Evolutionary conservation across 2,113 vertebrate species (phyloP).

Genomic region (Vulpes lagopus): DNA sequence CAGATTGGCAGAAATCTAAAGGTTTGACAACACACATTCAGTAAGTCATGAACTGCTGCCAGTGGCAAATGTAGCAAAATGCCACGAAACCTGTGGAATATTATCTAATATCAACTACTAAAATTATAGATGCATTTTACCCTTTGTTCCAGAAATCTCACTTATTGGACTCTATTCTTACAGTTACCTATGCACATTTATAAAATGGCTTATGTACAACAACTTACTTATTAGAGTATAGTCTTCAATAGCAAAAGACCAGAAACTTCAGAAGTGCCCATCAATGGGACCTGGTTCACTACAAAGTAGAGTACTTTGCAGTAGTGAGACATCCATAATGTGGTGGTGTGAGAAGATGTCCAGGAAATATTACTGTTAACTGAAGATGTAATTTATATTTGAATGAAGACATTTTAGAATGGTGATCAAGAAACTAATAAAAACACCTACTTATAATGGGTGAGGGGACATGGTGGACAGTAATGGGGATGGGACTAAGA

Average conservation of each 20-base stretch:
- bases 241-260: not conserved
- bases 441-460: not conserved
- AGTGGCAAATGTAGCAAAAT: not conserved
- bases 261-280: not conserved
- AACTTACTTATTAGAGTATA: not conserved
- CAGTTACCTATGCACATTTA: not conserved
- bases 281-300: not conserved
- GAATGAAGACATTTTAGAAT: not conserved
- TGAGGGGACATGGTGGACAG: not conserved
- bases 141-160: not conserved
- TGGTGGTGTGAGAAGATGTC: not conserved
- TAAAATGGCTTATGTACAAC: not conserved
- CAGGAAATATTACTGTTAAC: not conserved
- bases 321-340: not conserved
- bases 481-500: not conserved
- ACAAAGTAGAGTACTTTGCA: not conserved
- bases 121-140: constrained; percentile 7
- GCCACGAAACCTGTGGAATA: not conserved
- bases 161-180: not conserved
- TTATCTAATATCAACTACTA: not conserved
- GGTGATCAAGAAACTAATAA: not conserved
- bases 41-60: not conserved
- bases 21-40: not conserved
- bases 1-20: not conserved
- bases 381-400: constrained; percentile 12